These are phyloP conservation scores for Scortum barcoo DNA, from an alignment of 2,113 vertebrate species.

Conservation along the genomic window DNA sequence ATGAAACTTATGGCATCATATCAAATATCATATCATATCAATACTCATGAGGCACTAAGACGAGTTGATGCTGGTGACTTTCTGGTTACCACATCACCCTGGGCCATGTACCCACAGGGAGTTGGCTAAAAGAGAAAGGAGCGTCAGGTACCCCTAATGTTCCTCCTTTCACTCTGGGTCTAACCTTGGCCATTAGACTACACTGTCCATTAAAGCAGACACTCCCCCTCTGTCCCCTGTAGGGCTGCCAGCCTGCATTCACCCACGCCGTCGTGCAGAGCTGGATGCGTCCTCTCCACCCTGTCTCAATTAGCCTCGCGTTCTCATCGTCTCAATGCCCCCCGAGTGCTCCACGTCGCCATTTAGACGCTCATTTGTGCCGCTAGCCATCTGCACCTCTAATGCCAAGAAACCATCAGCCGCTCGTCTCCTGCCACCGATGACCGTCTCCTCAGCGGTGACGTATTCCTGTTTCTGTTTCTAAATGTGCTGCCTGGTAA, in stretches of 20 bases:
- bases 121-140: neutral
- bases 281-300: conserved; percentile 29
- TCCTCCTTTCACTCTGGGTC: neutral
- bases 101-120: neutral
- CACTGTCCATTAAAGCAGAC: conserved; percentile 20
- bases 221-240: neutral
- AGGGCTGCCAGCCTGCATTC: conserved; percentile 15
- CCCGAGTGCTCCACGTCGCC: conserved; percentile 15
- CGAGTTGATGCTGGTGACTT: neutral
- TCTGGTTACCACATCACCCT: neutral
- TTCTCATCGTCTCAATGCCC: neutral
- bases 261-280: conserved; percentile 6
- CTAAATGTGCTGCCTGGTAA: conserved; percentile 6
- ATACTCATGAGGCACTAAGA: no score
- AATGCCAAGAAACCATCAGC: conserved; percentile 14
- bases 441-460: neutral
- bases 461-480: conserved; percentile 1
- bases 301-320: conserved; percentile 26
- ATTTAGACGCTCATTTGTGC: conserved; percentile 52
- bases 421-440: neutral
- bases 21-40: no score
- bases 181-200: conserved; percentile 11
- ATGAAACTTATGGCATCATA: no score
- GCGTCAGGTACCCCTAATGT: neutral
- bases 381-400: conserved; percentile 45